Evolutionary conservation across 2,113 vertebrate species (phyloP).

Genomic region (Rhabdornis inornatus): DNA sequence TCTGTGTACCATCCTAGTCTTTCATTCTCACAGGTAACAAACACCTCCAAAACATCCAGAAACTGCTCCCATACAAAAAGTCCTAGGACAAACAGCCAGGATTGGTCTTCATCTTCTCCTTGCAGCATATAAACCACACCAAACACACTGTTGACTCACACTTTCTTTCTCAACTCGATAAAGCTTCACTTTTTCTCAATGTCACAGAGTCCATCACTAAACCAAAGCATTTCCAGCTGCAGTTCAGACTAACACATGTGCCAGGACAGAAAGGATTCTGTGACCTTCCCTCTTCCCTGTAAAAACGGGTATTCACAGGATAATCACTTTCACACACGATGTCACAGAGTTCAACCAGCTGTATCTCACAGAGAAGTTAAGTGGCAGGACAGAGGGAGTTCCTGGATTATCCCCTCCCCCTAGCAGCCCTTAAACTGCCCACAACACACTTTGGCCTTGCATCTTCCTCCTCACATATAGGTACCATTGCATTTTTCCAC

Average conservation of each 20-base stretch:
- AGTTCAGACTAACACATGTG: neutral
- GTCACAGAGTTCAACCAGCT: neutral
- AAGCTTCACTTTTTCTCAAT: neutral
- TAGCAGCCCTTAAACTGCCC: neutral
- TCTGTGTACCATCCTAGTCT: rapidly evolving
- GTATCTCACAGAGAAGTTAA: neutral
- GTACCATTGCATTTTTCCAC: rapidly evolving
- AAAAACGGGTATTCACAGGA: no score
- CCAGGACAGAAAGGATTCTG: neutral
- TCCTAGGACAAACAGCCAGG: neutral
- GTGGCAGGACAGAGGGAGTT: neutral
- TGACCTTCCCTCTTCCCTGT: neutral
- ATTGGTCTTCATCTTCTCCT: neutral
- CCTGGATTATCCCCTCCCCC: neutral
- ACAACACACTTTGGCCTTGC: neutral
- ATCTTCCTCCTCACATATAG: neutral
- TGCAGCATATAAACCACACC: no score
- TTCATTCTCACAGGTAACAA: no score
- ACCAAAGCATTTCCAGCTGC: neutral
- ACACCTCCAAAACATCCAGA: neutral
- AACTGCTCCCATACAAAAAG: neutral
- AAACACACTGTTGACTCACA: neutral
- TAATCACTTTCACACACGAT: no score
- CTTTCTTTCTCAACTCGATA: neutral
- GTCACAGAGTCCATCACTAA: neutral